A percentile compares a stretch with the other conserved stretches of the same genome.
Evolutionary conservation across 2,113 vertebrate species (phyloP).

Genomic region (Thymallus thymallus): DNA sequence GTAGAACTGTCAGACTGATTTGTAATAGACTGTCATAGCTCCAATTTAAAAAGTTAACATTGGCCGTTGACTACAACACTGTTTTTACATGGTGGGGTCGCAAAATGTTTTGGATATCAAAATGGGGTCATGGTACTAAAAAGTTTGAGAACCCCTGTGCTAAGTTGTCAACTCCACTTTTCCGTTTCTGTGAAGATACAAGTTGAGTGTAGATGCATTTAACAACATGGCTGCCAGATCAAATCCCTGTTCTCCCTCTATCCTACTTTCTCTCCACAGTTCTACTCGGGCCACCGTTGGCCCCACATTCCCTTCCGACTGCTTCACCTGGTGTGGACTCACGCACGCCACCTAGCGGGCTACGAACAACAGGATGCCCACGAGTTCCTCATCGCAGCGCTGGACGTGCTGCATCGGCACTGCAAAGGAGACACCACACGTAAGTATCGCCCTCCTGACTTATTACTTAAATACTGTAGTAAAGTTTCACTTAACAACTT

Average conservation of each 20-base stretch:
- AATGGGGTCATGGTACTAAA: no score
- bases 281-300: constrained; percentile 98
- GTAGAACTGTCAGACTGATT: no score
- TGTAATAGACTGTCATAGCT: no score
- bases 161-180: background rate
- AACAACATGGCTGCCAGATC: background rate
- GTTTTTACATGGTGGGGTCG: no score
- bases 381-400: constrained; percentile 97
- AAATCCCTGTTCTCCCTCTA: background rate
- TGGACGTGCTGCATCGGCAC: constrained; percentile 97
- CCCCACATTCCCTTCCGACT: constrained; percentile 99
- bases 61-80: no score
- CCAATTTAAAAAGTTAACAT: no score
- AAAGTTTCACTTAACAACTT: background rate
- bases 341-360: constrained; percentile 95
- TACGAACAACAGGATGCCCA: constrained; percentile 99
- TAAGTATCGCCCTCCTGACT: constrained; percentile 40
- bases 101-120: no score
- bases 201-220: background rate
- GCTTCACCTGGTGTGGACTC: constrained; percentile 99
- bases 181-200: background rate
- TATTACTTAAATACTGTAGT: no score
- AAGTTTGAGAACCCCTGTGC: no score
- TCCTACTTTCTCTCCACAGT: constrained; percentile 68
- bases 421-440: constrained; percentile 88